A percentile compares a stretch with the other conserved stretches of the same genome.
Evolutionary conservation across 2,797 vertebrate species (phyloP).

Genomic region (Pogonophryne albipinna): DNA sequence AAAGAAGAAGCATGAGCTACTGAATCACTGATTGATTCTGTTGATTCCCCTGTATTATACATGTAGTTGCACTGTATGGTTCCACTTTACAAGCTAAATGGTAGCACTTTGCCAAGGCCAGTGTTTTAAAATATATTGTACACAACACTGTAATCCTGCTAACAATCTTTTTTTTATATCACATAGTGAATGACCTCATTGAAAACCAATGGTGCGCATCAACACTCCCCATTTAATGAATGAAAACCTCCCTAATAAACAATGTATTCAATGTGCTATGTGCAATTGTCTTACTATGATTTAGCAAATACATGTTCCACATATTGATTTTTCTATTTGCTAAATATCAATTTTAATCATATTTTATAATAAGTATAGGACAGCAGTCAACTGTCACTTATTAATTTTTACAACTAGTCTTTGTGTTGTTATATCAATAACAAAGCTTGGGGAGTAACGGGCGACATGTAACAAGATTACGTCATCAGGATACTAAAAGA

Average conservation of each 20-base stretch:
- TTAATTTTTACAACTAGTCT: not conserved
- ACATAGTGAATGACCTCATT: slow-evolving; percentile 1
- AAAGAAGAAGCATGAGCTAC: slow-evolving; percentile 12
- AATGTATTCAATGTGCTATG: slow-evolving; percentile 19
- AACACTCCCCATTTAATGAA: slow-evolving; percentile 2
- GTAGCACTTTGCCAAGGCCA: not conserved
- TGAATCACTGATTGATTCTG: not conserved
- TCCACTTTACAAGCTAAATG: not conserved
- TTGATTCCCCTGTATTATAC: not conserved
- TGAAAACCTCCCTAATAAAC: slow-evolving; percentile 24
- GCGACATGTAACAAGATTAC: too few relatives aligned
- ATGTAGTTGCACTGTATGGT: slow-evolving; percentile 31
- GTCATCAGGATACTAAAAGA: too few relatives aligned
- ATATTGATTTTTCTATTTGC: not conserved
- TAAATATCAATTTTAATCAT: not conserved
- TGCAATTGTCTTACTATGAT: slow-evolving; percentile 9
- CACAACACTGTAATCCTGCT: too few relatives aligned
- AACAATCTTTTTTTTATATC: not conserved
- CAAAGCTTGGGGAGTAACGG: too few relatives aligned
- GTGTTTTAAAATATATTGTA: slow-evolving; percentile 19
- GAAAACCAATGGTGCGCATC: slow-evolving; percentile 3
- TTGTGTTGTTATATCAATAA: not conserved
- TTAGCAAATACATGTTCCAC: not conserved
- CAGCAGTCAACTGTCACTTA: not conserved
- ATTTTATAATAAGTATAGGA: not conserved